Conservation (phyloP, 2,797 vertebrate genomes). For the Argyrosomus regius region DNA sequence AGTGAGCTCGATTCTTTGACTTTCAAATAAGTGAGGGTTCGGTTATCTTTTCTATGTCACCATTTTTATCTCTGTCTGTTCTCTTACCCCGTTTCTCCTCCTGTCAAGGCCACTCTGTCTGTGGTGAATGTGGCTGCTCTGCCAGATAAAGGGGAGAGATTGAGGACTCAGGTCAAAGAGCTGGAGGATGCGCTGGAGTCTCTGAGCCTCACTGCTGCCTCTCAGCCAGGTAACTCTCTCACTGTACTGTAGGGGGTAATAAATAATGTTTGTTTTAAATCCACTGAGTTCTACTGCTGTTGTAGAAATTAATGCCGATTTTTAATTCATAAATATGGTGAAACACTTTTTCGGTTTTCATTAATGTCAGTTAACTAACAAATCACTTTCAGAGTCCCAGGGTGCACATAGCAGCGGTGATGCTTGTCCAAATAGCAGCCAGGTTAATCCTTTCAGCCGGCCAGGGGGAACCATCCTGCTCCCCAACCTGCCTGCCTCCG, state of each 20-base stretch:
- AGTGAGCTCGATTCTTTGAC: neutral
- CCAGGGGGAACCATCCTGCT: slow-evolving; percentile 74
- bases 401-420: slow-evolving; percentile 23
- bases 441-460: slow-evolving; percentile 67
- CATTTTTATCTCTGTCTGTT: neutral
- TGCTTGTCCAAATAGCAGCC: slow-evolving; percentile 10
- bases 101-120: slow-evolving; percentile 87
- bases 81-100: no score
- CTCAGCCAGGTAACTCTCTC: slow-evolving; percentile 69
- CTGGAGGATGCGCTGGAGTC: slow-evolving; percentile 89
- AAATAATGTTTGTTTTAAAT: no score
- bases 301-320: neutral
- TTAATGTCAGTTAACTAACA: neutral
- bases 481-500: slow-evolving; percentile 61
- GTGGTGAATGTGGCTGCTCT: slow-evolving; percentile 89
- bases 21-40: neutral
- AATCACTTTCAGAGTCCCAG: slow-evolving; percentile 62
- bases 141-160: slow-evolving; percentile 93
- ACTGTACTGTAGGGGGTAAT: neutral
- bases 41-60: neutral
- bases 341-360: neutral
- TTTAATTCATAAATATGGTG: neutral
- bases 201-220: slow-evolving; percentile 80
- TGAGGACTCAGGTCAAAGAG: slow-evolving; percentile 90
- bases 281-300: neutral